Percentiles rank a stretch among this genome's conserved stretches.
These are phyloP conservation scores for Pedicia rivosa DNA, from an alignment of 2,888 invertebrate species.

Conservation along the genomic window DNA sequence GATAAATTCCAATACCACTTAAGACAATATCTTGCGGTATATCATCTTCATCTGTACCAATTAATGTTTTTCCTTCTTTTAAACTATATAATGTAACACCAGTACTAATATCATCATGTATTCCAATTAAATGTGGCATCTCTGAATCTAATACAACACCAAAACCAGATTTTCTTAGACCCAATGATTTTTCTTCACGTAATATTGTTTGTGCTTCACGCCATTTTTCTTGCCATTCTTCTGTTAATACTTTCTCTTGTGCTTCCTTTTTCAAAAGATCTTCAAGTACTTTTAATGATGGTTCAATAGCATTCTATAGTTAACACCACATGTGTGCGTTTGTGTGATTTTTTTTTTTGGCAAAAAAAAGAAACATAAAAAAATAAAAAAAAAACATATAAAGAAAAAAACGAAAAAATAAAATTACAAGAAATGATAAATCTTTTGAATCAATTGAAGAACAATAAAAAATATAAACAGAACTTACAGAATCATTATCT, in stretches of 20 bases:
- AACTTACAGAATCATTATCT: conserved; percentile 44
- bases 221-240: conserved; percentile 91
- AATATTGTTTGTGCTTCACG: conserved; percentile 75
- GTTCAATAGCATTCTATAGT: too few species aligned
- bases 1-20: conserved; percentile 56
- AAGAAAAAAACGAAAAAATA: too few species aligned
- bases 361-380: not conserved
- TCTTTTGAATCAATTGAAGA: too few species aligned
- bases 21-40: conserved; percentile 58
- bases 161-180: conserved; percentile 69
- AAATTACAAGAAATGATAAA: not conserved
- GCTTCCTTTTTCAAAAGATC: conserved; percentile 82
- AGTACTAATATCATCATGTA: conserved; percentile 82
- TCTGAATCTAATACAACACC: conserved; percentile 83
- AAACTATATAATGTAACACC: conserved; percentile 84
- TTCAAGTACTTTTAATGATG: conserved; percentile 53
- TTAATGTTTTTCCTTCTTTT: conserved; percentile 76
- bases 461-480: conserved; percentile 5
- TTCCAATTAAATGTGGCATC: conserved; percentile 81
- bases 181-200: conserved; percentile 75
- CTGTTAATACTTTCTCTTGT: conserved; percentile 74
- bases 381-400: too few species aligned
- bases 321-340: too few species aligned
- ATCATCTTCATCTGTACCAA: conserved; percentile 60
- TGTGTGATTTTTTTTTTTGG: too few species aligned